Conservation (phyloP, 2,888 invertebrate species). For the Siphlonurus alternatus region DNA sequence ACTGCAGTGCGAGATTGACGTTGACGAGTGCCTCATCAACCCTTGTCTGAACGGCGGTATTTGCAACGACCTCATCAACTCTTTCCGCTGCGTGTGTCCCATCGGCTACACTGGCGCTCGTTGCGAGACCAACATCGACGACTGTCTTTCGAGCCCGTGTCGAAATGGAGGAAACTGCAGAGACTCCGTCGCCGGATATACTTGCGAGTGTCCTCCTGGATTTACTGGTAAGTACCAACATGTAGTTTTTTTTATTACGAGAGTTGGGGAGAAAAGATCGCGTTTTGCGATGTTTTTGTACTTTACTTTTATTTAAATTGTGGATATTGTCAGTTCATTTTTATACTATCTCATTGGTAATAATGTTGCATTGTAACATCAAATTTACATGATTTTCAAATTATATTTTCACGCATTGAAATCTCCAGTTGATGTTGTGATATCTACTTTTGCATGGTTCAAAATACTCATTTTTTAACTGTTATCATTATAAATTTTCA, state of each 20-base stretch:
- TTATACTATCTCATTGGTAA: too few species aligned
- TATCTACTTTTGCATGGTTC: too few species aligned
- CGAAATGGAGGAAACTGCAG: slow-evolving; percentile 77
- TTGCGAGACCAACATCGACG: slow-evolving; percentile 81
- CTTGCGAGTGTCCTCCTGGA: slow-evolving; percentile 79
- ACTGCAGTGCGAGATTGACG: slow-evolving; percentile 78
- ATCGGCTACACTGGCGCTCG: slow-evolving; percentile 72
- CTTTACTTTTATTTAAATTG: too few species aligned
- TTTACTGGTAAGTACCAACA: slow-evolving; percentile 51
- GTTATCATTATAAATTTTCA: too few species aligned
- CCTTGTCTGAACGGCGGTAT: slow-evolving; percentile 77
- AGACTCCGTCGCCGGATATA: slow-evolving; percentile 78
- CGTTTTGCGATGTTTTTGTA: too few species aligned
- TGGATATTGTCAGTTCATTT: too few species aligned
- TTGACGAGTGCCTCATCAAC: slow-evolving; percentile 73
- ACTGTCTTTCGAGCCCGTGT: slow-evolving; percentile 76
- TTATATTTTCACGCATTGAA: too few species aligned
- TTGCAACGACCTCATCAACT: slow-evolving; percentile 75
- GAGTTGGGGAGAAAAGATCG: too few species aligned
- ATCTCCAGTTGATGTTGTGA: too few species aligned
- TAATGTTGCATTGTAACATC: too few species aligned
- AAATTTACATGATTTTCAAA: too few species aligned
- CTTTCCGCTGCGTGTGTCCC: slow-evolving; percentile 74
- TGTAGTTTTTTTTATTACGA: not conserved
- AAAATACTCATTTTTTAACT: too few species aligned